Conservation (phyloP, 1,140 invertebrate species). For the Chelonus insularis region DNA sequence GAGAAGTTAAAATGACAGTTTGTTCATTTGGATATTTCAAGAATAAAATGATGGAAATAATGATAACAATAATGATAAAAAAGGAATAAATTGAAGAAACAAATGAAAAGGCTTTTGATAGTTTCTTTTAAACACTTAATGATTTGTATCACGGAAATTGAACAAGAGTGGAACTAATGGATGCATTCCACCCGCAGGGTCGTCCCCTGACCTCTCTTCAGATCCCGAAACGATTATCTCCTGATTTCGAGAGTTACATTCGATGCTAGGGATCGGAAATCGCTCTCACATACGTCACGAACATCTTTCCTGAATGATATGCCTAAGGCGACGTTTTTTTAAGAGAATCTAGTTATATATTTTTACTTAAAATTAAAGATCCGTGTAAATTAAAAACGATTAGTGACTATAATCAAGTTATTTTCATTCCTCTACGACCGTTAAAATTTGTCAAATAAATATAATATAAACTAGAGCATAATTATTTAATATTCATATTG, state of each 20-base stretch:
- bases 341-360: slow-evolving; percentile 1
- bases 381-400: background rate
- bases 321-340: slow-evolving; percentile 8
- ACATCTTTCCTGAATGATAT: background rate
- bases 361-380: background rate
- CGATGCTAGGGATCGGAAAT: slow-evolving; percentile 3
- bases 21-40: no score
- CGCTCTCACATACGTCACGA: slow-evolving; percentile 16
- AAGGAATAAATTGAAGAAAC: no score
- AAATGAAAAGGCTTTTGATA: background rate
- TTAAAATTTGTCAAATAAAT: background rate
- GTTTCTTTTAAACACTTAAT: slow-evolving; percentile 14
- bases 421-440: no score
- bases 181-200: slow-evolving; percentile 14
- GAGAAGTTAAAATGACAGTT: no score
- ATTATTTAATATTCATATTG: background rate
- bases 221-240: slow-evolving; percentile 17
- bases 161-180: slow-evolving; percentile 23
- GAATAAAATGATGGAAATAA: background rate
- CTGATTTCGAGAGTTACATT: background rate
- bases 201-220: slow-evolving; percentile 2
- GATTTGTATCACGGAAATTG: slow-evolving; percentile 17
- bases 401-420: background rate
- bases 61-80: background rate
- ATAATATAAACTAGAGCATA: no score